These are phyloP conservation scores for Acronicta aceris DNA, from an alignment of 2,888 invertebrate species.

Conservation along the genomic window DNA sequence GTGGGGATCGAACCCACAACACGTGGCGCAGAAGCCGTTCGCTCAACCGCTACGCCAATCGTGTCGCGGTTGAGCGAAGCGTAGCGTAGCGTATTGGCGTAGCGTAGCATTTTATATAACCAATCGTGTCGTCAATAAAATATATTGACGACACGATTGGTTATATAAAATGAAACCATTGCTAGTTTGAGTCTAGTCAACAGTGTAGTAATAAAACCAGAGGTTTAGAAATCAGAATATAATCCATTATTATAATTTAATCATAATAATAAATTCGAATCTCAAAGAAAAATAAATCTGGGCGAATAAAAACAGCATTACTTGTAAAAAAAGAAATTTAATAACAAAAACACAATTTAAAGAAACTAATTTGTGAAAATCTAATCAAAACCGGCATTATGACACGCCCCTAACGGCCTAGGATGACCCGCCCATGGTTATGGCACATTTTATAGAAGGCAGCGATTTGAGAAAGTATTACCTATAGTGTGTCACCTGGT, in stretches of 20 bases:
- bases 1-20: too few relatives aligned
- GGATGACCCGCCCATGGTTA: constrained; percentile 64
- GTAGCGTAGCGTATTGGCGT: too few relatives aligned
- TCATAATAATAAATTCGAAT: constrained; percentile 26
- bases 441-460: constrained; percentile 53
- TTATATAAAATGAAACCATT: too few relatives aligned
- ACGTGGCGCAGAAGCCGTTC: too few relatives aligned
- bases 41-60: too few relatives aligned
- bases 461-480: constrained; percentile 33
- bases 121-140: too few relatives aligned
- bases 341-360: constrained; percentile 75
- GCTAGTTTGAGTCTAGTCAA: not conserved
- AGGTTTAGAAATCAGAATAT: constrained; percentile 22
- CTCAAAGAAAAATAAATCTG: constrained; percentile 6
- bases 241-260: constrained; percentile 33
- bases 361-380: constrained; percentile 80
- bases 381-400: constrained; percentile 82
- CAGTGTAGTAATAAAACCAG: constrained; percentile 11
- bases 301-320: constrained; percentile 47
- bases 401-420: constrained; percentile 74
- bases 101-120: too few relatives aligned
- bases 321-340: constrained; percentile 61
- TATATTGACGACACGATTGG: too few relatives aligned
- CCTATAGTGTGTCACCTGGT: too few relatives aligned
- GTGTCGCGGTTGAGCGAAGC: too few relatives aligned